Percentiles rank a stretch among this genome's conserved stretches.
These are phyloP conservation scores for Hyperopisus bebe DNA, from an alignment of 2,113 vertebrate genomes.

Conservation along the genomic window DNA sequence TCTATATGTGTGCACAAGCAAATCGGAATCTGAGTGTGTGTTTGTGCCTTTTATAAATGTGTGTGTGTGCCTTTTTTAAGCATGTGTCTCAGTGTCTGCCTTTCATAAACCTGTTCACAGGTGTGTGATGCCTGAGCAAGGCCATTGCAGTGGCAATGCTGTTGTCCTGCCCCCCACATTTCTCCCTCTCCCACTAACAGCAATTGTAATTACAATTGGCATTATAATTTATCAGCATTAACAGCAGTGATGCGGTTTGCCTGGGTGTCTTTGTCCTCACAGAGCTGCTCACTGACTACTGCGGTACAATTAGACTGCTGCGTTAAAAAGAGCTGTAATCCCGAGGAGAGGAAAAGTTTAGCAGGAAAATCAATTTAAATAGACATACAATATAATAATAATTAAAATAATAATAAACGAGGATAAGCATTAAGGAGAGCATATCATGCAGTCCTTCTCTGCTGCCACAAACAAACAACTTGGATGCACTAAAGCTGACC, in stretches of 20 bases:
- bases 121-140: background rate
- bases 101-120: background rate
- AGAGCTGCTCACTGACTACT: conserved; percentile 27
- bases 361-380: conserved; percentile 29
- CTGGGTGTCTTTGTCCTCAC: conserved; percentile 23
- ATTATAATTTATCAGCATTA: conserved; percentile 39
- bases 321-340: conserved; percentile 23
- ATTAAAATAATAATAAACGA: background rate
- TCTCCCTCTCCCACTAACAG: conserved; percentile 21
- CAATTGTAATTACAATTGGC: conserved; percentile 33
- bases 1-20: background rate
- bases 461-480: background rate
- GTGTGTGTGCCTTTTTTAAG: background rate
- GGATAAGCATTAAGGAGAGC: background rate
- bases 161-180: conserved; percentile 14
- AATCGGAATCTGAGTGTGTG: background rate
- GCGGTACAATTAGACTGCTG: conserved; percentile 32
- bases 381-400: background rate
- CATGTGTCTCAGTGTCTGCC: background rate
- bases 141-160: background rate
- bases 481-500: background rate
- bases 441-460: background rate
- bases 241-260: conserved; percentile 33
- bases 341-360: background rate
- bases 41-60: background rate